Conservation (phyloP, 1,140 invertebrate species). For the Drosophila subpulchrella region DNA sequence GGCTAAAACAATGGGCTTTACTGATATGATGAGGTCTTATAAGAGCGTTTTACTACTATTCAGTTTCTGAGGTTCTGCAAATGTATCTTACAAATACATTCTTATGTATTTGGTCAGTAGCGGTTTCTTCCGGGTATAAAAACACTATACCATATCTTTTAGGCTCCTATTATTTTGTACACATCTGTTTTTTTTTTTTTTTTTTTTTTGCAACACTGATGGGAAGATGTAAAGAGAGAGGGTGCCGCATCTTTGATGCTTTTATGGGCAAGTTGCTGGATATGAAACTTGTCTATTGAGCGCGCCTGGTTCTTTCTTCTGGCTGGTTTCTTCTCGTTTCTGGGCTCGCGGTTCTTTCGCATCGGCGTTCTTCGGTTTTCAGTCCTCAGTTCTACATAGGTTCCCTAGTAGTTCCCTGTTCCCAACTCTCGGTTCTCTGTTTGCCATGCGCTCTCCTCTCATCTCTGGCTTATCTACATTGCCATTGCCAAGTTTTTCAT, state of each 20-base stretch:
- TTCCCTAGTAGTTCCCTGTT: too few relatives aligned
- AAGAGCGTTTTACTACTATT: too few relatives aligned
- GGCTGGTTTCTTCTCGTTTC: slow-evolving; percentile 33
- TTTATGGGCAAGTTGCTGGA: slow-evolving; percentile 42
- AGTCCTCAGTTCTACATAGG: too few relatives aligned
- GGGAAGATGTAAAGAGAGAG: slow-evolving; percentile 4
- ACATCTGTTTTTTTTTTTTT: slow-evolving; percentile 24
- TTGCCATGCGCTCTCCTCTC: slow-evolving; percentile 22
- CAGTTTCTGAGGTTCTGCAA: not conserved
- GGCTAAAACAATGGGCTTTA: not conserved
- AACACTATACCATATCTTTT: not conserved
- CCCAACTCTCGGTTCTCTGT: slow-evolving; percentile 9
- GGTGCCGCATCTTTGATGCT: slow-evolving; percentile 41
- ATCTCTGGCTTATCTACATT: slow-evolving; percentile 48
- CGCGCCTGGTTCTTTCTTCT: slow-evolving; percentile 32
- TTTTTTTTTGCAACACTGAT: slow-evolving; percentile 4
- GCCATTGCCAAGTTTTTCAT: slow-evolving; percentile 72
- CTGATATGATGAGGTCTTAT: not conserved
- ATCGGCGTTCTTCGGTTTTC: slow-evolving; percentile 13
- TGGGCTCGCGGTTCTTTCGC: slow-evolving; percentile 2
- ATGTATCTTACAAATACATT: not conserved
- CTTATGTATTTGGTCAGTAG: not conserved
- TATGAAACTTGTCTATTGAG: slow-evolving; percentile 72
- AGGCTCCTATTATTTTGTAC: slow-evolving; percentile 27
- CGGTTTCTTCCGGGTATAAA: not conserved